A percentile compares a stretch with the other conserved stretches of the same genome.
Evolutionary conservation across 2,888 invertebrate species (phyloP).

Genomic region (Kryphioiulus occultus): DNA sequence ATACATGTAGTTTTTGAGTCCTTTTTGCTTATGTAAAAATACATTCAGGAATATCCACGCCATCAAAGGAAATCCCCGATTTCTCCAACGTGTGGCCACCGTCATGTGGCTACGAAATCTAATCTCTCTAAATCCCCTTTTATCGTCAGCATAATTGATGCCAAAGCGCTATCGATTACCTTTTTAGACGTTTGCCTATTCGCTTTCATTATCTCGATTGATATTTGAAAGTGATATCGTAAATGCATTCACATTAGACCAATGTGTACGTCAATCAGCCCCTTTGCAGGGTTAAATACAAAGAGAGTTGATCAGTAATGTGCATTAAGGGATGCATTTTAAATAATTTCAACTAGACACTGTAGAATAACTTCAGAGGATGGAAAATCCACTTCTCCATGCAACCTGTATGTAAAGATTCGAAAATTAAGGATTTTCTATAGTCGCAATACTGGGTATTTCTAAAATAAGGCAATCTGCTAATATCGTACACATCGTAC

Average conservation of each 20-base stretch:
- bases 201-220: not conserved
- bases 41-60: too few species aligned
- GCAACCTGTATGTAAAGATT: too few species aligned
- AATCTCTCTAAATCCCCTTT: not conserved
- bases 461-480: too few species aligned
- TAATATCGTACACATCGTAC: too few species aligned
- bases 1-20: too few species aligned
- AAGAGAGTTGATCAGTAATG: not conserved
- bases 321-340: not conserved
- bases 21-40: too few species aligned
- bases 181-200: not conserved
- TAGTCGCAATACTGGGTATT: too few species aligned
- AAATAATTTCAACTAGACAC: not conserved
- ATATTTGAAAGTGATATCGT: not conserved
- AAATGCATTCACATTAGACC: not conserved
- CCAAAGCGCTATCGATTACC: not conserved
- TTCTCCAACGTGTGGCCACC: not conserved
- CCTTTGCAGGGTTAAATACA: not conserved
- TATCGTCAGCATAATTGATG: constrained; percentile 22
- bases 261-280: not conserved
- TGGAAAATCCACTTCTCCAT: too few species aligned
- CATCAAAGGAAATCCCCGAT: not conserved
- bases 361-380: too few species aligned
- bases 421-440: too few species aligned
- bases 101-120: not conserved